Evolutionary conservation across 2,113 vertebrate species (phyloP).

Genomic region (Semnopithecus entellus): DNA sequence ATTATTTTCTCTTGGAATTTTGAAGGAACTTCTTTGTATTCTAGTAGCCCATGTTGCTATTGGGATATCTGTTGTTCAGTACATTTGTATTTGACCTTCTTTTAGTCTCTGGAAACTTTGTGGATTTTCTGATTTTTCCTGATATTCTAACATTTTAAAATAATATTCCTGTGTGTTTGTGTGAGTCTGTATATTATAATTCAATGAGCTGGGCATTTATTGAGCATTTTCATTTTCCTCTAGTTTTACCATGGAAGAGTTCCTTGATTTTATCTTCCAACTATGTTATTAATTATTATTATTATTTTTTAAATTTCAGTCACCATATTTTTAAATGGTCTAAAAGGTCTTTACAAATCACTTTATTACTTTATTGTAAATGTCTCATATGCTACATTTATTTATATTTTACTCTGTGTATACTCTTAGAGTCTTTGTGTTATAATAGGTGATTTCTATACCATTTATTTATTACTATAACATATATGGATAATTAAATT

Average conservation of each 20-base stretch:
- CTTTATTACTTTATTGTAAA: constrained; percentile 20
- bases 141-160: background rate
- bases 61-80: background rate
- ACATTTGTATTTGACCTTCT: background rate
- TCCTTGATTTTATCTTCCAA: background rate
- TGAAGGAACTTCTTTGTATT: background rate
- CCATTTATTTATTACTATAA: background rate
- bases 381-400: background rate
- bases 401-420: background rate
- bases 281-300: background rate
- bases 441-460: background rate
- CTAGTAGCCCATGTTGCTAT: background rate
- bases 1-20: background rate
- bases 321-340: background rate
- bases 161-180: background rate
- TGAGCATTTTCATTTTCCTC: background rate
- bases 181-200: background rate
- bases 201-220: background rate
- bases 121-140: background rate
- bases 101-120: background rate
- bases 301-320: background rate
- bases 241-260: background rate
- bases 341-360: background rate
- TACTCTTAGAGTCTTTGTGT: background rate
- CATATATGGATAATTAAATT: background rate